Evolutionary conservation across 2,113 vertebrate genomes (phyloP).

Genomic region (Microtus richardsoni): DNA sequence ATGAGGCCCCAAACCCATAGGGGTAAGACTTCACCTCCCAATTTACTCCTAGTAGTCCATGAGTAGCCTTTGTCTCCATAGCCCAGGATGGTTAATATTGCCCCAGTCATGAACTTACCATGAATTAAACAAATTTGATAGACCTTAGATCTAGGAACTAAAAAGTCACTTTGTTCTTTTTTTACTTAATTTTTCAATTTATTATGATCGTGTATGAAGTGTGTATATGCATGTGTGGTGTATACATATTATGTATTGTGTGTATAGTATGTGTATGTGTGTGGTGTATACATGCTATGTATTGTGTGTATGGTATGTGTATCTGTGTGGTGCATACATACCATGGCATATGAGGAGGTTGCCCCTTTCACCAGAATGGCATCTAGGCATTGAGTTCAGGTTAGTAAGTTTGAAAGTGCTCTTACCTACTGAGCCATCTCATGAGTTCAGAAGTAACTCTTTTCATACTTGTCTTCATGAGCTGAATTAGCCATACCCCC

Average conservation of each 20-base stretch:
- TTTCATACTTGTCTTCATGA: not conserved
- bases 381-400: not conserved
- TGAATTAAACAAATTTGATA: not conserved
- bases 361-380: not conserved
- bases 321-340: not conserved
- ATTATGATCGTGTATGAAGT: not conserved
- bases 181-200: not conserved
- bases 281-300: not conserved
- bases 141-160: not conserved
- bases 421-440: not conserved
- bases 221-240: not conserved
- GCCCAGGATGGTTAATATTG: not conserved
- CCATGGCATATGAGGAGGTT: not conserved
- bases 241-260: not conserved
- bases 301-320: not conserved
- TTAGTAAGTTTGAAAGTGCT: not conserved
- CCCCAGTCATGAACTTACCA: not conserved
- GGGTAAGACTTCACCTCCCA: not conserved
- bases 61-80: not conserved
- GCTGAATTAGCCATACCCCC: not conserved
- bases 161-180: not conserved
- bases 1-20: not conserved
- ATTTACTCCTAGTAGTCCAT: not conserved
- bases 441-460: not conserved
- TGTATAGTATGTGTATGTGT: not conserved